These are phyloP conservation scores for Chelonoidis abingdonii DNA, from an alignment of 2,113 vertebrate species.

Conservation along the genomic window DNA sequence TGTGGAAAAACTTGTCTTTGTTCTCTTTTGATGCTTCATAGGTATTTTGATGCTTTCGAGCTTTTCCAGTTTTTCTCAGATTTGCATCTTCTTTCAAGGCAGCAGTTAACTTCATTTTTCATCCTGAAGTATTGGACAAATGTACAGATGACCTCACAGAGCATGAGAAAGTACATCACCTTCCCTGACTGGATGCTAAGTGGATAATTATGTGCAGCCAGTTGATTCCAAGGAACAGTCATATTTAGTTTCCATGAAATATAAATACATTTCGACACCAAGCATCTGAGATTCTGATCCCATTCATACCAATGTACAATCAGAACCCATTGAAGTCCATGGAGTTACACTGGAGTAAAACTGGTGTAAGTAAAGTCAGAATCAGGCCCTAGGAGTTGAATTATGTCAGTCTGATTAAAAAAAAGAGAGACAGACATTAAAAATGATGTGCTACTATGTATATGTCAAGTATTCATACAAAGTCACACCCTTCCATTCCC, in stretches of 20 bases:
- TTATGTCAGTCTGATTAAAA: neutral
- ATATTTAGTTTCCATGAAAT: constrained; percentile 3
- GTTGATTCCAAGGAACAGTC: constrained; percentile 48
- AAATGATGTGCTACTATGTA: neutral
- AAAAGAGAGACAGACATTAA: neutral
- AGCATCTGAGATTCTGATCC: constrained; percentile 17
- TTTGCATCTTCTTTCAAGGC: constrained; percentile 74
- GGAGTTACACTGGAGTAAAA: neutral
- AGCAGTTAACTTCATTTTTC: constrained; percentile 54
- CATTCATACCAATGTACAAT: neutral
- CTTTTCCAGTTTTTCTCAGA: constrained; percentile 71
- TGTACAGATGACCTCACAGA: constrained; percentile 50
- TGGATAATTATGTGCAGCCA: constrained; percentile 39
- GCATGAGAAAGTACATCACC: constrained; percentile 12
- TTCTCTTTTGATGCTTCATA: constrained; percentile 85
- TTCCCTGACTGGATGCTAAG: constrained; percentile 38
- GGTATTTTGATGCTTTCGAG: constrained; percentile 79
- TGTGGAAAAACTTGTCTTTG: constrained; percentile 81
- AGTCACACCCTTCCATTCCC: neutral
- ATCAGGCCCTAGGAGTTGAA: neutral
- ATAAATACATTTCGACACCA: constrained; percentile 1
- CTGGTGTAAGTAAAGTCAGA: neutral
- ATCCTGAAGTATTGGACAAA: constrained; percentile 62
- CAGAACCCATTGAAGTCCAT: neutral
- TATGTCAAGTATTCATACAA: neutral